Evolutionary conservation across 2,113 vertebrate species (phyloP), one percentile per base, ranked within the genome.

Genomic region (Terrapene triunguis): DNA sequence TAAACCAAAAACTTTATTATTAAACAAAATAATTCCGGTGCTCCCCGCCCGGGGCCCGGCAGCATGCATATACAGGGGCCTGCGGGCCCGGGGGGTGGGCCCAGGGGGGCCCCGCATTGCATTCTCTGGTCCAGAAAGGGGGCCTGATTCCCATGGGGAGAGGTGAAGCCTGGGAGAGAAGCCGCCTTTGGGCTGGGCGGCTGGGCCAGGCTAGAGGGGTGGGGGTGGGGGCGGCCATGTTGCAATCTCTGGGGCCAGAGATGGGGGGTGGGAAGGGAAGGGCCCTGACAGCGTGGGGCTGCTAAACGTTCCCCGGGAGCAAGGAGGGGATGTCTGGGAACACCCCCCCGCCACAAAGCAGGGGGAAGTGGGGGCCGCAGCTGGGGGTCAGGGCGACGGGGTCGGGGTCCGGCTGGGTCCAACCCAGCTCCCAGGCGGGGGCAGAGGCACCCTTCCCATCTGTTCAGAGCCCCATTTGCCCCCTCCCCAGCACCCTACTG

Each of bases 1-100:
- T 86, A 87, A 83, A 87, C 57, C 84, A 87, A 90, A 89, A 94
- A 83, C 87, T 84, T 94, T 90, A 90, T 87, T 87, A 87, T 89
- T 81, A 93, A 87, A 93, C 88, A 83, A 80, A 85, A 82, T 83
- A 89, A 38, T 29, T 78, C 84, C 42, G n/a, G 69, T 80, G 21
- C 54, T 42, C 22, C 62, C 13, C 27, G 27, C n/a, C 22, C 83
- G 16, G 47, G 69, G 65, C 85, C 80, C n/a, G 35, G 80, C 50
- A 21, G 42, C 92, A 93, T 89, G 93, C 84, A 91, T 90, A 87
- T 79, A 84, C 84, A 53, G 57, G 81, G 51, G 55, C 62, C 72
- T 82, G 76, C 6, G 17, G 80, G 38, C 62, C 50, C 55, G 48
- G 79, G 47, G 57, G 57, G 57, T 27, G 0, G 57, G 10, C 57